These are phyloP conservation scores for Pheosia tremula DNA, from an alignment of 2,888 invertebrate species.

Conservation along the genomic window DNA sequence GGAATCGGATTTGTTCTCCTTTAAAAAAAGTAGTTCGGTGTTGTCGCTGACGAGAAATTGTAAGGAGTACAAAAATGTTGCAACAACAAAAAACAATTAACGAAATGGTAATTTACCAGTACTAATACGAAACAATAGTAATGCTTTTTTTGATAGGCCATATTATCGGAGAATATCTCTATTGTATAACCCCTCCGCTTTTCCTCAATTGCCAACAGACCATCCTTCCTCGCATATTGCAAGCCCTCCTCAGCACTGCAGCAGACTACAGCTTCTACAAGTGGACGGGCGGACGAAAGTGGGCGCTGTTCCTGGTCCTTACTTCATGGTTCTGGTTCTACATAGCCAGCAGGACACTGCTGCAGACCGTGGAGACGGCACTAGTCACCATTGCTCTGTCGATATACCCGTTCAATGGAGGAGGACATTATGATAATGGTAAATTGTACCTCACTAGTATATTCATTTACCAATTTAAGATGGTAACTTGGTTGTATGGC, in stretches of 20 bases:
- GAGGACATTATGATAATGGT: slow-evolving; percentile 70
- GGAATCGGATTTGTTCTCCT: too few relatives aligned
- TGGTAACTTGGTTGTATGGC: too few relatives aligned
- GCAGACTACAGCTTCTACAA: slow-evolving; percentile 89
- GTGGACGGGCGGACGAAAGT: slow-evolving; percentile 90
- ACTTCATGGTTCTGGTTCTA: slow-evolving; percentile 97
- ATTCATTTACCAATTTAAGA: too few relatives aligned
- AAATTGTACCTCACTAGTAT: not conserved
- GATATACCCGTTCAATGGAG: slow-evolving; percentile 86
- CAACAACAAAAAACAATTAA: too few relatives aligned
- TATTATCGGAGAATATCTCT: too few relatives aligned
- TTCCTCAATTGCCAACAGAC: slow-evolving; percentile 74
- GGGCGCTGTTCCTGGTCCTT: slow-evolving; percentile 90
- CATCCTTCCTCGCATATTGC: slow-evolving; percentile 90
- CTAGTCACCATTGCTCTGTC: slow-evolving; percentile 92
- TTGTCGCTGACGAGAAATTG: too few relatives aligned
- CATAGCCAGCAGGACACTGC: slow-evolving; percentile 93
- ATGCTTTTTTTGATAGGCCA: too few relatives aligned
- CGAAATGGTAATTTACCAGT: too few relatives aligned
- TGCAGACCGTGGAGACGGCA: slow-evolving; percentile 94
- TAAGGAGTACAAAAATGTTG: too few relatives aligned
- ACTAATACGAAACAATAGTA: too few relatives aligned
- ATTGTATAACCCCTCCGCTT: not conserved
- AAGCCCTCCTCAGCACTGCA: slow-evolving; percentile 90
- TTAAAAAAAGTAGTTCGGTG: too few relatives aligned